Conservation (phyloP, 2,113 vertebrate genomes). For the Hiodon alosoides region DNA sequence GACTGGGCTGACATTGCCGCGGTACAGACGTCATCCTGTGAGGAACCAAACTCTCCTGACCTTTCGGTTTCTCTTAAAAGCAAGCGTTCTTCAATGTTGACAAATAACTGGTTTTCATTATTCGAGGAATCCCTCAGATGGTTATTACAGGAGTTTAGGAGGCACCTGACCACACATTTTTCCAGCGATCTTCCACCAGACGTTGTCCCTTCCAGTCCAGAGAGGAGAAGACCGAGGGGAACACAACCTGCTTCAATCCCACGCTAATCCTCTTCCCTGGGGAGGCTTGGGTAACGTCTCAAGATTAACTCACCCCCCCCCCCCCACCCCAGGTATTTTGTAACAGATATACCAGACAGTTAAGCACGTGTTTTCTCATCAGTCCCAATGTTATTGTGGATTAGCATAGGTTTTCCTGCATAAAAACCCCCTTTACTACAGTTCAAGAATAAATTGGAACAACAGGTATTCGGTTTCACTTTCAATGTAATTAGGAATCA, state of each 20-base stretch:
- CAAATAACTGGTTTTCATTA: background rate
- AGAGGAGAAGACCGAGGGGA: conserved; percentile 6
- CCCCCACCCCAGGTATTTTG: conserved; percentile 17
- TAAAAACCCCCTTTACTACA: background rate
- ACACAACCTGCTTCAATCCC: conserved; percentile 14
- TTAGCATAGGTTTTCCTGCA: conserved; percentile 4
- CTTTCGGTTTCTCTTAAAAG: background rate
- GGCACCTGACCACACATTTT: background rate
- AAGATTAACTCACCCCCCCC: background rate
- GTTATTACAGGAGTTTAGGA: too few species aligned
- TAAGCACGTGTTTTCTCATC: conserved; percentile 21
- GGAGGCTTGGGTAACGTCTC: conserved; percentile 10
- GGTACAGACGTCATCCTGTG: background rate
- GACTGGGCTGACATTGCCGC: background rate
- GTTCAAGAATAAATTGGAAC: background rate
- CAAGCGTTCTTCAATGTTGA: background rate
- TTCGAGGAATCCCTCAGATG: too few species aligned
- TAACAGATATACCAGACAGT: conserved; percentile 18
- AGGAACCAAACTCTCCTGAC: background rate
- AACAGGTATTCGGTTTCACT: background rate
- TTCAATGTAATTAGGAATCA: background rate
- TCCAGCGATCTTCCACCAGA: background rate
- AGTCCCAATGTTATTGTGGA: conserved; percentile 3
- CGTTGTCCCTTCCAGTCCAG: background rate
- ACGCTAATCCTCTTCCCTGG: conserved; percentile 12